Evolutionary conservation across 1,140 invertebrate genomes (phyloP).

Genomic region (Odontomachus brunneus): DNA sequence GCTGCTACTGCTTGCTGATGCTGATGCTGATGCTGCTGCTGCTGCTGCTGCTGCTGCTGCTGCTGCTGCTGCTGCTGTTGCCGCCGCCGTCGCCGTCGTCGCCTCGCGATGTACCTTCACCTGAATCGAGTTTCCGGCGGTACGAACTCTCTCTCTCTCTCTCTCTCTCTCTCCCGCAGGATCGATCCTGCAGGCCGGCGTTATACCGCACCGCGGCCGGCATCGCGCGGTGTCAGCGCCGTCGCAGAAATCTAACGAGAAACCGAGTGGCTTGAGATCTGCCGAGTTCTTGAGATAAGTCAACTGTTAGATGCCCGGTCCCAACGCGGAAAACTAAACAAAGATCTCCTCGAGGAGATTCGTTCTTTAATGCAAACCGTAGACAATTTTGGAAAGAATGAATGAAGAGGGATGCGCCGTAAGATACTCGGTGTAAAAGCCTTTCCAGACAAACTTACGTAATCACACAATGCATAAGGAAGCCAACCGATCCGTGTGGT

Average conservation of each 20-base stretch:
- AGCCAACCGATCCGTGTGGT: no score
- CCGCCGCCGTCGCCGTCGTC: not conserved
- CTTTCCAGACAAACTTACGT: no score
- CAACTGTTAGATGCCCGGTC: not conserved
- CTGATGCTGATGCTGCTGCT: no score
- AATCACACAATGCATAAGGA: no score
- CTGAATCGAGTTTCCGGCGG: conserved; percentile 42
- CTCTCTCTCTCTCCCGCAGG: conserved; percentile 27
- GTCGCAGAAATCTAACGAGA: conserved; percentile 20
- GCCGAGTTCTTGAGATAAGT: not conserved
- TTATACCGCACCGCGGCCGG: no score
- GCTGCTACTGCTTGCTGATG: no score
- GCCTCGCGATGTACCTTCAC: conserved; percentile 20
- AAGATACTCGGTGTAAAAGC: no score
- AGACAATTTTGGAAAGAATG: no score
- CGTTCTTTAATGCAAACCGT: no score
- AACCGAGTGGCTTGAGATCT: not conserved
- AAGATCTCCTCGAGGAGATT: not conserved
- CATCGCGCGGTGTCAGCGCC: conserved; percentile 18
- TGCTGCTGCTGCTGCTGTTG: no score
- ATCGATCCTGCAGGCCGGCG: conserved; percentile 29
- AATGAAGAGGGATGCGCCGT: no score
- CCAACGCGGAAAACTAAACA: not conserved
- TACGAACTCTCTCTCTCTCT: conserved; percentile 20
- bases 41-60: no score